These are phyloP conservation scores for Hofmannophila pseudospretella DNA, from an alignment of 2,888 invertebrate genomes.

Conservation along the genomic window DNA sequence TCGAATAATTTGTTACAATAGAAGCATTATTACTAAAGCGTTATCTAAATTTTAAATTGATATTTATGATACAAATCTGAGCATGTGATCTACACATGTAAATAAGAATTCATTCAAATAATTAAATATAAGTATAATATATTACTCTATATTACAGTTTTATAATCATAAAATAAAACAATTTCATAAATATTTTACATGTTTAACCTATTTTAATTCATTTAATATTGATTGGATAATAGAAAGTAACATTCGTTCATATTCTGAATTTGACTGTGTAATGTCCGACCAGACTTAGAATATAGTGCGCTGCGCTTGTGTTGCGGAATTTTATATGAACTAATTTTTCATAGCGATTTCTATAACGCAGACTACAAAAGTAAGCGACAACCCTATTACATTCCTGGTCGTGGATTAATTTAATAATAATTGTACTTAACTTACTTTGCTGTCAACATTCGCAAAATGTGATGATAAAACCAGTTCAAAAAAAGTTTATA, in stretches of 20 bases:
- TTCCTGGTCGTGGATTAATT: neutral
- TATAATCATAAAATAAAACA: constrained; percentile 53
- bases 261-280: too few species aligned
- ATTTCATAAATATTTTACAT: constrained; percentile 57
- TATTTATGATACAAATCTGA: constrained; percentile 16
- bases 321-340: too few species aligned
- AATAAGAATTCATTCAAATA: constrained; percentile 59
- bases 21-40: too few species aligned
- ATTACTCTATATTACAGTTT: constrained; percentile 61
- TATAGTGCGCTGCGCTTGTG: too few species aligned
- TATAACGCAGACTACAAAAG: too few species aligned
- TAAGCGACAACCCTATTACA: neutral
- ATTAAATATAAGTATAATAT: constrained; percentile 58
- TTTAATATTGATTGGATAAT: constrained; percentile 32
- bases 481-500: too few species aligned
- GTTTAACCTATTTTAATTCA: constrained; percentile 43
- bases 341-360: too few species aligned
- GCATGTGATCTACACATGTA: constrained; percentile 43
- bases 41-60: too few species aligned
- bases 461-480: too few species aligned
- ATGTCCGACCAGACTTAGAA: too few species aligned
- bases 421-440: neutral
- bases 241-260: neutral
- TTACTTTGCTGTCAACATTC: too few species aligned
- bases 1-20: too few species aligned